Evolutionary conservation across 2,888 invertebrate genomes (phyloP).

Genomic region (Dichetophora obliterata): DNA sequence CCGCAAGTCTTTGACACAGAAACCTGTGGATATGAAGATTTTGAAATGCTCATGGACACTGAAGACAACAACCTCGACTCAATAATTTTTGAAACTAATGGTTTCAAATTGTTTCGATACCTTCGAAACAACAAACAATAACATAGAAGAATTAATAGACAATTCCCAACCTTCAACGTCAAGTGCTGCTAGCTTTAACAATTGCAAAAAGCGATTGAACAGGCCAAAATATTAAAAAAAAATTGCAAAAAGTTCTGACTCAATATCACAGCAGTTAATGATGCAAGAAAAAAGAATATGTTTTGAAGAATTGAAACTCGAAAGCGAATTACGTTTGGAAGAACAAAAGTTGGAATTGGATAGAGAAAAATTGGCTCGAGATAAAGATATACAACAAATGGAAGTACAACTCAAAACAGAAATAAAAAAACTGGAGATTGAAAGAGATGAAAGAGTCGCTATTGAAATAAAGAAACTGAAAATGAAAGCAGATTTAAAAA

Average conservation of each 20-base stretch:
- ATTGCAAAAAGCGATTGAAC: background rate
- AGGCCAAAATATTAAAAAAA: background rate
- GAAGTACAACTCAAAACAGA: background rate
- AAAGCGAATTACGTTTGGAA: background rate
- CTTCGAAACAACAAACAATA: background rate
- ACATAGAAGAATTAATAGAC: background rate
- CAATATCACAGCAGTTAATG: background rate
- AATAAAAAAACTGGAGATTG: background rate
- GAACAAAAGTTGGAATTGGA: background rate
- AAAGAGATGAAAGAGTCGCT: background rate
- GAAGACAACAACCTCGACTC: too few species aligned
- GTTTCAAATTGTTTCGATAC: too few species aligned
- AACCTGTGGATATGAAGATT: background rate
- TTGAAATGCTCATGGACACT: too few species aligned
- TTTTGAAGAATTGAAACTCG: background rate
- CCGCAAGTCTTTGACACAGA: too few species aligned
- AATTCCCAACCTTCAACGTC: background rate
- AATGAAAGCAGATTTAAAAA: background rate
- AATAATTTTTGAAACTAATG: too few species aligned
- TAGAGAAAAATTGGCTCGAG: background rate
- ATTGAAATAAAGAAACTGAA: background rate
- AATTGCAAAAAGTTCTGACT: background rate
- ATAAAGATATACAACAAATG: background rate
- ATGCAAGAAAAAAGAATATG: background rate
- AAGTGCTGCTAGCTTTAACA: background rate